Evolutionary conservation across 37 sponge, comb jelly and placozoan species (phyloP).

Genomic region (Lycopodina hypogea): DNA sequence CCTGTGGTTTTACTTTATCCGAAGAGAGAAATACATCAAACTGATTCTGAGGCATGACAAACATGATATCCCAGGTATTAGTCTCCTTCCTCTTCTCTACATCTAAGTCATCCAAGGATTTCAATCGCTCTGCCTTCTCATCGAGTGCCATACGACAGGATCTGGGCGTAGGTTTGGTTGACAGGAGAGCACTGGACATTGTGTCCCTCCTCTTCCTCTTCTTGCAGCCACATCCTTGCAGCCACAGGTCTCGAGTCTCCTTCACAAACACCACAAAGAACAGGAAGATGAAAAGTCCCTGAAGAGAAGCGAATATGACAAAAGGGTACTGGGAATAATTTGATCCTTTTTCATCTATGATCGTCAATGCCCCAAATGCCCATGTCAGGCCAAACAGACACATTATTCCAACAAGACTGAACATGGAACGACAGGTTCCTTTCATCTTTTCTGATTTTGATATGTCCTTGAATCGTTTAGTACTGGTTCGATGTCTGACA

Average conservation of each 20-base stretch:
- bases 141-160: neutral
- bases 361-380: slow-evolving; percentile 33
- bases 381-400: slow-evolving; percentile 33
- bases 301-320: slow-evolving; percentile 43
- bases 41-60: slow-evolving; percentile 30
- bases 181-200: neutral
- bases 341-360: neutral
- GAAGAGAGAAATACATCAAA: slow-evolving; percentile 17
- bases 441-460: neutral
- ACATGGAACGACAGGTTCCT: slow-evolving; percentile 11
- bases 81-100: slow-evolving; percentile 1
- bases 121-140: slow-evolving; percentile 8
- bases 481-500: neutral
- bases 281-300: slow-evolving; percentile 37
- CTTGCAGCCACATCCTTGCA: slow-evolving; percentile 17
- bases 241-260: slow-evolving; percentile 38
- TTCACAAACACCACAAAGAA: slow-evolving; percentile 26
- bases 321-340: slow-evolving; percentile 11
- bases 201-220: slow-evolving; percentile 15
- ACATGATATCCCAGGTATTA: slow-evolving; percentile 26
- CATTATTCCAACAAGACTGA: slow-evolving; percentile 21
- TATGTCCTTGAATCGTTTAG: slow-evolving; percentile 2
- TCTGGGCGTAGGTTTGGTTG: neutral
- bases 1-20: neutral
- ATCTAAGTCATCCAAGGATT: neutral